phyloP scores from a whole-genome alignment of 1,140 invertebrate genomes.

The Diuraphis noxia region DNA sequence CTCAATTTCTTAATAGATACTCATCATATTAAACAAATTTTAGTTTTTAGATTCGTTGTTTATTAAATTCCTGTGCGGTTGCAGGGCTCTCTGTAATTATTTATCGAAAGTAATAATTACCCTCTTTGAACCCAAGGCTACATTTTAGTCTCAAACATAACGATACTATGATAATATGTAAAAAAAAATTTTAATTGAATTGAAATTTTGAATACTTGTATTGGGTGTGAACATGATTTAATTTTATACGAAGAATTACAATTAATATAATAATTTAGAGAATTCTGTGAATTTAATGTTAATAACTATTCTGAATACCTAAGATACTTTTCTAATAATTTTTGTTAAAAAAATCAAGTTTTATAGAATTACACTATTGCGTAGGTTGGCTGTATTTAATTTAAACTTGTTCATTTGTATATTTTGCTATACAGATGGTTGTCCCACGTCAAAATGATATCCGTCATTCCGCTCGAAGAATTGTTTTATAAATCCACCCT shows the following conservation, averaged over 20 bases:
- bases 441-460: neutral
- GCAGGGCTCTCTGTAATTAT: neutral
- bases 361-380: neutral
- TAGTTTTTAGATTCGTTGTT: neutral
- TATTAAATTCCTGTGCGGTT: neutral
- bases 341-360: neutral
- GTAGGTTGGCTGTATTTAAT: neutral
- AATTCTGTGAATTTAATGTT: no score
- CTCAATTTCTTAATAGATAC: neutral
- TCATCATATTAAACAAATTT: neutral
- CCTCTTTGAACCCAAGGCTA: neutral
- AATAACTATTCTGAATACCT: neutral
- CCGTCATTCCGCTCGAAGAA: constrained; percentile 25
- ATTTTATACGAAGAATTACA: neutral
- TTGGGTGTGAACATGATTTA: neutral
- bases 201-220: neutral
- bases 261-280: no score
- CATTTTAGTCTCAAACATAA: neutral
- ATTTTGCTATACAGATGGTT: neutral
- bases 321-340: neutral
- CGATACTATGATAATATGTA: neutral
- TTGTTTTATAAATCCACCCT: constrained; percentile 24
- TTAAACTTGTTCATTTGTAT: neutral
- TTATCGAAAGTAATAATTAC: neutral
- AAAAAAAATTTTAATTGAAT: neutral